These are phyloP conservation scores for Amorpha juglandis DNA, from an alignment of 2,888 invertebrate genomes.

Conservation along the genomic window DNA sequence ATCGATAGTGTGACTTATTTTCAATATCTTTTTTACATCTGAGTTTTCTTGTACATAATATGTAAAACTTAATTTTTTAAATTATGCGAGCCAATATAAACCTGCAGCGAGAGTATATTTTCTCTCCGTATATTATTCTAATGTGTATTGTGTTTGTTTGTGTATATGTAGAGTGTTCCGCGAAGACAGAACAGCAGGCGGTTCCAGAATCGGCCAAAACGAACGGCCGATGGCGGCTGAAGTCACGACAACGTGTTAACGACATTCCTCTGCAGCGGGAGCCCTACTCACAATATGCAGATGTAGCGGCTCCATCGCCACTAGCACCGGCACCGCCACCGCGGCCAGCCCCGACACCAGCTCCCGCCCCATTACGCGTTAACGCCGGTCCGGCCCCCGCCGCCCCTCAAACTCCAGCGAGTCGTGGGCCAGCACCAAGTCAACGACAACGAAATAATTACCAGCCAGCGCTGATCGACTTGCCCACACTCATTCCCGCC, in stretches of 20 bases:
- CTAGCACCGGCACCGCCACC: constrained; percentile 10
- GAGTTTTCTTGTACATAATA: no score
- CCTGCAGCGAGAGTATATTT: neutral
- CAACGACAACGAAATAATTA: neutral
- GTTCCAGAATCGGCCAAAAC: constrained; percentile 1
- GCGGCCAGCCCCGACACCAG: no score
- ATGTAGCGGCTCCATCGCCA: no score
- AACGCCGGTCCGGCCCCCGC: neutral
- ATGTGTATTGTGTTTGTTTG: neutral
- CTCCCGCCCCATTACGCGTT: neutral
- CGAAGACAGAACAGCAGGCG: neutral
- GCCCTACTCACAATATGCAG: neutral
- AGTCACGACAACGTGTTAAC: neutral
- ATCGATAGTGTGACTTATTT: no score
- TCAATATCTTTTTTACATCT: no score
- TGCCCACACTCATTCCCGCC: neutral
- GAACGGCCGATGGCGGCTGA: neutral
- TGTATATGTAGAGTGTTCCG: neutral
- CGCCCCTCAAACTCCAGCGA: constrained; percentile 27
- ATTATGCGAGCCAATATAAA: no score
- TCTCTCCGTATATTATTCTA: neutral
- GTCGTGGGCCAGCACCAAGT: neutral
- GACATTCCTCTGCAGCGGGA: neutral
- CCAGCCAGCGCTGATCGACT: neutral
- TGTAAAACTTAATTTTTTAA: no score